Evolutionary conservation across 2,113 vertebrate species (phyloP).

Genomic region (Panurus biarmicus): DNA sequence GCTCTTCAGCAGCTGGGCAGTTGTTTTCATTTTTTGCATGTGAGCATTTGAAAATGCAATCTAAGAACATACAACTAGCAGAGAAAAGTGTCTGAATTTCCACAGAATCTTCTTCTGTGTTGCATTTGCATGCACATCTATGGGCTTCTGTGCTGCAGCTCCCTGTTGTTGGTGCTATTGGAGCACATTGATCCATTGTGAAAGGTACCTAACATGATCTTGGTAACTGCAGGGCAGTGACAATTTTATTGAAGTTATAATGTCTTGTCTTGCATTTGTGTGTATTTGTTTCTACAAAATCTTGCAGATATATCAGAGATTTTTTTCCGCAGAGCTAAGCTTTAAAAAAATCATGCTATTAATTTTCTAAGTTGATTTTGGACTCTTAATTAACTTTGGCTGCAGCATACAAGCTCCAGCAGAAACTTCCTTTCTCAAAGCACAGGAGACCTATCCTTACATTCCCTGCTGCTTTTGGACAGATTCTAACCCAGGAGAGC

Average conservation of each 20-base stretch:
- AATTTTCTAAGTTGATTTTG: constrained; percentile 47
- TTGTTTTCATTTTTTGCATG: constrained; percentile 22
- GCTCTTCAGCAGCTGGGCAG: constrained; percentile 16
- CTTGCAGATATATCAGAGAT: not conserved
- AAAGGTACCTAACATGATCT: rapidly evolving
- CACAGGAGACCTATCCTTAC: constrained; percentile 37
- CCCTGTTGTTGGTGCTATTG: not conserved
- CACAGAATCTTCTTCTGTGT: constrained; percentile 9
- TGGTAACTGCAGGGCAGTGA: not conserved
- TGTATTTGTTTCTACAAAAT: not conserved
- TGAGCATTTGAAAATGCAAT: not conserved
- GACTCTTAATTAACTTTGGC: constrained; percentile 39
- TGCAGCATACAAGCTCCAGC: not conserved
- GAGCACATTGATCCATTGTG: not conserved
- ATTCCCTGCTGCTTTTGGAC: constrained; percentile 51
- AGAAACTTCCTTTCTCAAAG: constrained; percentile 12
- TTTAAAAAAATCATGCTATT: not conserved
- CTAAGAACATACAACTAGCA: not conserved
- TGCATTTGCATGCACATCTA: not conserved
- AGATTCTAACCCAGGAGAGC: constrained; percentile 28
- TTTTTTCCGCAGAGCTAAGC: constrained; percentile 19
- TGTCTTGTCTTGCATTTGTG: not conserved
- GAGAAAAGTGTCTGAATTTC: constrained; percentile 27
- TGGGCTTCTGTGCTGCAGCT: not conserved
- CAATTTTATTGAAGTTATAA: not conserved